Evolutionary conservation across 2,797 vertebrate genomes (phyloP).

Genomic region (Anableps anableps): DNA sequence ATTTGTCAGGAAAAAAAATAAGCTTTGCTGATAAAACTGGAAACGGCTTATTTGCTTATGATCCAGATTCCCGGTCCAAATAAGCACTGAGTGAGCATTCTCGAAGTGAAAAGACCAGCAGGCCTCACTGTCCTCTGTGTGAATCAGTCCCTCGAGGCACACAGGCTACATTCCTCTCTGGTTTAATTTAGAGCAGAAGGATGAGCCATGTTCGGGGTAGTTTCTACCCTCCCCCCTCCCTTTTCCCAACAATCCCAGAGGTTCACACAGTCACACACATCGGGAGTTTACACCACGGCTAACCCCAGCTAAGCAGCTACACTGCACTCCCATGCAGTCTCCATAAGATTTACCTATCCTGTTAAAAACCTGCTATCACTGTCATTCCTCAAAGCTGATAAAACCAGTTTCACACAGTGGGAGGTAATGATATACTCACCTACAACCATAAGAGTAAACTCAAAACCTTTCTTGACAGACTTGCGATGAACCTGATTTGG

Average conservation of each 20-base stretch:
- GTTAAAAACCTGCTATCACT: slow-evolving; percentile 3
- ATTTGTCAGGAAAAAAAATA: not conserved
- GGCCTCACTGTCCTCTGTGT: slow-evolving; percentile 52
- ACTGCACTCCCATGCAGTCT: not conserved
- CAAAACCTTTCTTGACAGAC: slow-evolving; percentile 98
- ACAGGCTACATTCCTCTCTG: slow-evolving; percentile 75
- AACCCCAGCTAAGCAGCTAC: slow-evolving; percentile 57
- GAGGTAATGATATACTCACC: slow-evolving; percentile 84
- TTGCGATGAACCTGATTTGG: slow-evolving; percentile 99
- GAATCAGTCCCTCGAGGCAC: slow-evolving; percentile 59
- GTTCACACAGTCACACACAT: slow-evolving; percentile 58
- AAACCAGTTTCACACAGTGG: not conserved
- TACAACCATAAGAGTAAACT: slow-evolving; percentile 99
- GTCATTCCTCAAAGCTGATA: slow-evolving; percentile 26
- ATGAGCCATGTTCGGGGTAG: slow-evolving; percentile 53
- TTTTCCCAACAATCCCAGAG: slow-evolving; percentile 41
- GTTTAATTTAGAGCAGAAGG: slow-evolving; percentile 81
- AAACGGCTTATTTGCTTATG: slow-evolving; percentile 37
- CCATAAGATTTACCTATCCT: not conserved
- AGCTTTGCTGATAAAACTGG: not conserved
- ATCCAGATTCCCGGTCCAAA: slow-evolving; percentile 34
- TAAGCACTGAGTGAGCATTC: slow-evolving; percentile 36
- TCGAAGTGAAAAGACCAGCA: slow-evolving; percentile 31
- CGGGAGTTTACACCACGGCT: slow-evolving; percentile 33
- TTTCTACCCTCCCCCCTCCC: slow-evolving; percentile 53